phyloP scores from a whole-genome alignment of 2,113 vertebrate species.

The Scartelaos histophorus region DNA sequence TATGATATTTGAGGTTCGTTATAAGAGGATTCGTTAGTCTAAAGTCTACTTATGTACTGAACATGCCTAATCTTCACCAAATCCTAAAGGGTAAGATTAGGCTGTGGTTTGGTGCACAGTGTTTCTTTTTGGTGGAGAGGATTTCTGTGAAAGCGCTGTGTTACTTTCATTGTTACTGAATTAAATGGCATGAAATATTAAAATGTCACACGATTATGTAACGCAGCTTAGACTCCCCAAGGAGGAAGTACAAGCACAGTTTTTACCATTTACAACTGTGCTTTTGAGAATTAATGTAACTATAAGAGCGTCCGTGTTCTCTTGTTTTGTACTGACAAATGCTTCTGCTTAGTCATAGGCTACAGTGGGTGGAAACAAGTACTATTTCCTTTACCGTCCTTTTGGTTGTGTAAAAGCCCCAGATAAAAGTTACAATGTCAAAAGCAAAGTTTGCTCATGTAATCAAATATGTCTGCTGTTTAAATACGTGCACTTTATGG shows the following conservation, averaged over 20 bases:
- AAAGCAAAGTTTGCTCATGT: no score
- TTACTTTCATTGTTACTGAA: slow-evolving; percentile 1
- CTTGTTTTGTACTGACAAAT: background rate
- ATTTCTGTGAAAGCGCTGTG: background rate
- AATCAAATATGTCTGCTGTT: no score
- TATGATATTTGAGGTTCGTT: background rate
- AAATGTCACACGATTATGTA: background rate
- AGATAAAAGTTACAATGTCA: no score
- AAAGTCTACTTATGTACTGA: no score
- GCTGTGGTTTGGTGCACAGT: background rate
- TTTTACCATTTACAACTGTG: background rate
- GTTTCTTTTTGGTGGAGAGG: background rate
- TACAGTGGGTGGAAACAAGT: no score
- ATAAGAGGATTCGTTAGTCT: background rate
- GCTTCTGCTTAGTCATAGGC: background rate
- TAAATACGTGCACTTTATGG: no score
- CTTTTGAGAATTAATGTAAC: background rate
- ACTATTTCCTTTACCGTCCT: no score
- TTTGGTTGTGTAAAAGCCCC: no score
- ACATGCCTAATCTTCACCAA: background rate
- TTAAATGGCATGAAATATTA: background rate
- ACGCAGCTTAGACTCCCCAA: background rate
- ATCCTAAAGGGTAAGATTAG: background rate
- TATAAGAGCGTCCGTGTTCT: background rate
- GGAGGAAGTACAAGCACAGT: background rate